Percentiles rank a stretch among this genome's conserved stretches.
These are phyloP conservation scores for Dolichoris vasculosae DNA, from an alignment of 1,140 invertebrate genomes.

Conservation along the genomic window DNA sequence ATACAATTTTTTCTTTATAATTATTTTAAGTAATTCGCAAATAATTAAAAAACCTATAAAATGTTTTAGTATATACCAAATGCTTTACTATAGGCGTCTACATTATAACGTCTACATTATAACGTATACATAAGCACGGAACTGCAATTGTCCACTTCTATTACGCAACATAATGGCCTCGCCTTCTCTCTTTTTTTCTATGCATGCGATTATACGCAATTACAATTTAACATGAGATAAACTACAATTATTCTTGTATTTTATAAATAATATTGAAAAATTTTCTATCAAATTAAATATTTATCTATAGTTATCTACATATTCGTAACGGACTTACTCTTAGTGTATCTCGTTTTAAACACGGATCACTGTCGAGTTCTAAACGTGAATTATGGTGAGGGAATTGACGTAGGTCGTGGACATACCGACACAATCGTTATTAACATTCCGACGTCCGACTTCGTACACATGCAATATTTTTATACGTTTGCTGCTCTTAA, in stretches of 20 bases:
- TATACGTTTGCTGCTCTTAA: neutral
- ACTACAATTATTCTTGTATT: neutral
- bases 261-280: neutral
- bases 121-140: neutral
- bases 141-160: neutral
- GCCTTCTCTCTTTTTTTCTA: conserved; percentile 24
- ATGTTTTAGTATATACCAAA: neutral
- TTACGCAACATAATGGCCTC: conserved; percentile 42
- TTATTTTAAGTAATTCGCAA: neutral
- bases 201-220: neutral
- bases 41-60: neutral
- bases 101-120: neutral
- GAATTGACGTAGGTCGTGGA: conserved; percentile 3
- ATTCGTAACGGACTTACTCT: neutral
- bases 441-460: conserved; percentile 33
- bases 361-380: neutral
- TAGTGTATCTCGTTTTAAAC: neutral
- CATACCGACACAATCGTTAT: conserved; percentile 34
- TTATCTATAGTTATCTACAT: neutral
- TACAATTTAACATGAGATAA: neutral
- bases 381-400: conserved; percentile 26
- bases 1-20: neutral
- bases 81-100: neutral
- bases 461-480: conserved; percentile 11
- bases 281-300: neutral